phyloP scores from a whole-genome alignment of 2,888 invertebrate genomes.

The Anarsia innoxiella region DNA sequence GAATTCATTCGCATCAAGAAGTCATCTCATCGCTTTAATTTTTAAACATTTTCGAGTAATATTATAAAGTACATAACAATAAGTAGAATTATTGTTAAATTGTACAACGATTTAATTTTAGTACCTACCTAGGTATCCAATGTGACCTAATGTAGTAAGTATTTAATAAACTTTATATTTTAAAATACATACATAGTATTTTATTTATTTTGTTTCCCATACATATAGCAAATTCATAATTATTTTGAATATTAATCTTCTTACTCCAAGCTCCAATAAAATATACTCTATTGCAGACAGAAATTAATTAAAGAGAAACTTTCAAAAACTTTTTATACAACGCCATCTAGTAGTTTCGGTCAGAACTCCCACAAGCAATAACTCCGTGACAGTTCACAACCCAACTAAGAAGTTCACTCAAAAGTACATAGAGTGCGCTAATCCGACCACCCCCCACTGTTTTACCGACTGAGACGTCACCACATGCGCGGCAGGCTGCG shows the following conservation, averaged over 20 bases:
- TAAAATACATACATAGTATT: conserved; percentile 21
- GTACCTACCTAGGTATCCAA: too few relatives aligned
- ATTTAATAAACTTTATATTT: conserved; percentile 25
- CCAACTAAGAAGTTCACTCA: too few relatives aligned
- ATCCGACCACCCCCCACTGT: too few relatives aligned
- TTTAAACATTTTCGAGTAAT: conserved; percentile 1
- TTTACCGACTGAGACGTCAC: conserved; percentile 46
- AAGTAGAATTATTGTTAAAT: conserved; percentile 6
- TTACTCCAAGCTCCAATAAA: too few relatives aligned
- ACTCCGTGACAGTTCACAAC: too few relatives aligned
- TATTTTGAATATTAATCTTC: too few relatives aligned
- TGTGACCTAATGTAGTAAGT: not conserved
- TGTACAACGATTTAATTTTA: conserved; percentile 30
- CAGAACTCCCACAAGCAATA: too few relatives aligned
- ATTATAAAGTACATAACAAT: not conserved
- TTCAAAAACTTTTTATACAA: too few relatives aligned
- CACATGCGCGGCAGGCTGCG: conserved; percentile 68
- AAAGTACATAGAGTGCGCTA: too few relatives aligned
- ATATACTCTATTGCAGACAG: too few relatives aligned
- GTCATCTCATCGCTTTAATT: conserved; percentile 6
- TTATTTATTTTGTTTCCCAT: not conserved
- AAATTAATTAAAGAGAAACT: too few relatives aligned
- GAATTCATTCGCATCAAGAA: not conserved
- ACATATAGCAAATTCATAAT: not conserved
- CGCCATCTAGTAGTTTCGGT: too few relatives aligned